Base-by-base conservation (phyloP, 2,113 vertebrate species). In the Sinosuthora webbiana region DNA sequence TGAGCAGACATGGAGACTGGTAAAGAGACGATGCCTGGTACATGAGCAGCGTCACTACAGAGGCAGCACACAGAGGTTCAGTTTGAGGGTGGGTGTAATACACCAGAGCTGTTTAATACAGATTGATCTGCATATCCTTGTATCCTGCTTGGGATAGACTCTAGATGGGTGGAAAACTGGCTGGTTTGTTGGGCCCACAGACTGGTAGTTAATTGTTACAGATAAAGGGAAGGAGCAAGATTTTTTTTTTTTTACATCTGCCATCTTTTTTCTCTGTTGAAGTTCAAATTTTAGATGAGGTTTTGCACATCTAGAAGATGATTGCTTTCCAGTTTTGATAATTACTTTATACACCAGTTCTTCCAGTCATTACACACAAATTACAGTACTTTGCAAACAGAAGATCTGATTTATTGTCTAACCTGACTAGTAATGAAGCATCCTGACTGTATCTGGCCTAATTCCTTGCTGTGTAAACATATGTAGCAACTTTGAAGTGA, bases 371-470 rank as follows among this genome's bases (percentile, higher is more conserved):
- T 92, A 89, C 56, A 69, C 52, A 71, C 35, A 86, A 86, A 87
- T 92, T 90, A 33, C n/a, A 33, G 28, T 71, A 56, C 76, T 83
- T 90, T 1, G 0, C 64, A 63, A 96, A 78, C 49, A 70, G 45
- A 80, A 86, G 59, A 94, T 60, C 44, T 75, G 47, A 88, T 92
- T 93, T 93, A 70, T 86, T 88, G 55, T 93, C 87, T 93, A 93
- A 92, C 71, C 76, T 88, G 85, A 94, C 56, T 89, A 78, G 31
- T 88, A 93, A 95, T 94, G 83, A 93, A 74, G 56, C 44, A 64
- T 81, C 96, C 89, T 93, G 76, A 75, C 33, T 75, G 52, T 86
- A 83, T 70, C 60, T 92, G 79, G 52, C 71, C 52, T 89, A 80
- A 86, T 88, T 92, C 71, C 42, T 64, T 95, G 47, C 71, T 93